Conservation (phyloP, 2,797 vertebrate genomes). For the Pangasius mekongensis region DNA sequence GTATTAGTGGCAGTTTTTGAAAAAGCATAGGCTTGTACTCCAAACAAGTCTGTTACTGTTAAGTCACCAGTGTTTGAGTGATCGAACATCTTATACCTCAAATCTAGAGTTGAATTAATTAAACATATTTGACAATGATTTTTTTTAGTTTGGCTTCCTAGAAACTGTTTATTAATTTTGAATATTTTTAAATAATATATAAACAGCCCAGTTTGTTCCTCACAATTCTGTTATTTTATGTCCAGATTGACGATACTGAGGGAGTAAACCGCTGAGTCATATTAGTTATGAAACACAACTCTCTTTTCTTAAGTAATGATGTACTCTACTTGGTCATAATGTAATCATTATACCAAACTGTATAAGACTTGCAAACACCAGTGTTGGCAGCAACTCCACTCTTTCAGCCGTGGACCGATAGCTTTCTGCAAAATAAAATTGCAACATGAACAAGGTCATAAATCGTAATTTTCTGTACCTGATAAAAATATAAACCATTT, state of each 20-base stretch:
- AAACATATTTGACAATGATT: neutral
- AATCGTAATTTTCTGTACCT: neutral
- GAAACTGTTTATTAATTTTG: neutral
- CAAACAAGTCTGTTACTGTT: neutral
- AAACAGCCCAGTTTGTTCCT: neutral
- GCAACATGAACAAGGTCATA: neutral
- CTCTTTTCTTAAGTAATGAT: neutral
- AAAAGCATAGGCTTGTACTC: neutral
- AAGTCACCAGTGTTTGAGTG: neutral
- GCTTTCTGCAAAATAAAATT: slow-evolving; percentile 16
- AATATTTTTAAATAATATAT: neutral
- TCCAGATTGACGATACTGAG: neutral
- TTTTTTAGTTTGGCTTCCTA: neutral
- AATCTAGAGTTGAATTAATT: neutral
- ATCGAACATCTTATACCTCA: neutral
- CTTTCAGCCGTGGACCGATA: neutral
- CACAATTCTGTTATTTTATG: neutral
- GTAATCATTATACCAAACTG: neutral
- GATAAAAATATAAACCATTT: neutral
- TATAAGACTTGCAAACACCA: slow-evolving; percentile 12
- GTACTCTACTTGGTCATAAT: neutral
- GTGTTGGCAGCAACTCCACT: slow-evolving; percentile 21
- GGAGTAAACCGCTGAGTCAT: neutral
- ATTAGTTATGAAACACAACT: neutral
- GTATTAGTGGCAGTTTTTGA: neutral